phyloP scores from a whole-genome alignment of 2,113 vertebrate genomes.

The Hypocryptadius cinnamomeus region DNA sequence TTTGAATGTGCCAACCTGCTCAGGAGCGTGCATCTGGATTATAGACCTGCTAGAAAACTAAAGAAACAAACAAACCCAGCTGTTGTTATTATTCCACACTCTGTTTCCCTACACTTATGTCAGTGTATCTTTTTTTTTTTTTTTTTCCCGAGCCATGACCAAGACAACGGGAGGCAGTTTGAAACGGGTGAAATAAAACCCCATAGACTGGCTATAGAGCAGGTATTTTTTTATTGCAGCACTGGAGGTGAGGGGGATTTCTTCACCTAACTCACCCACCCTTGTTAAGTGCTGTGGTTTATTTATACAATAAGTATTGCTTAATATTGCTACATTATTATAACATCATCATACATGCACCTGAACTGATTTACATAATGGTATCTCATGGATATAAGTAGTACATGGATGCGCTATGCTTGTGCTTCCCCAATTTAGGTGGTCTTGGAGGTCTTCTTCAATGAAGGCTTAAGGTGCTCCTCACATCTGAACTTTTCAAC shows the following conservation, averaged over 20 bases:
- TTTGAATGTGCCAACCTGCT: background rate
- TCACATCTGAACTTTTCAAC: background rate
- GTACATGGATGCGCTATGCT: no score
- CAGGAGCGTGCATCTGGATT: background rate
- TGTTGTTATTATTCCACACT: background rate
- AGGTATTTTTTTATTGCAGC: background rate
- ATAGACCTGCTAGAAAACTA: background rate
- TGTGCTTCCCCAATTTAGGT: background rate
- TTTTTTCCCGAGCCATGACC: accelerated
- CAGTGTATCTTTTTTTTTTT: accelerated
- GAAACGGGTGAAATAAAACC: background rate
- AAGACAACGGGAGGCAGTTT: accelerated
- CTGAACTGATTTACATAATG: background rate
- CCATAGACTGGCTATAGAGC: background rate
- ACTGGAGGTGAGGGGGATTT: background rate
- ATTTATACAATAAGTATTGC: background rate
- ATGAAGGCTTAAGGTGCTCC: no score
- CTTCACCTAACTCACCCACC: background rate
- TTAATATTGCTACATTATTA: background rate
- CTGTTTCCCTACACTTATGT: background rate
- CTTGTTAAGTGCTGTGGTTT: no score
- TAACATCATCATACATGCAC: background rate
- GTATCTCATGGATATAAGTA: background rate
- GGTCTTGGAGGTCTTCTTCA: background rate
- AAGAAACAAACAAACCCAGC: accelerated